Base-by-base conservation (phyloP, 2,888 invertebrate species). In the Sarcophaga subvicina region DNA sequence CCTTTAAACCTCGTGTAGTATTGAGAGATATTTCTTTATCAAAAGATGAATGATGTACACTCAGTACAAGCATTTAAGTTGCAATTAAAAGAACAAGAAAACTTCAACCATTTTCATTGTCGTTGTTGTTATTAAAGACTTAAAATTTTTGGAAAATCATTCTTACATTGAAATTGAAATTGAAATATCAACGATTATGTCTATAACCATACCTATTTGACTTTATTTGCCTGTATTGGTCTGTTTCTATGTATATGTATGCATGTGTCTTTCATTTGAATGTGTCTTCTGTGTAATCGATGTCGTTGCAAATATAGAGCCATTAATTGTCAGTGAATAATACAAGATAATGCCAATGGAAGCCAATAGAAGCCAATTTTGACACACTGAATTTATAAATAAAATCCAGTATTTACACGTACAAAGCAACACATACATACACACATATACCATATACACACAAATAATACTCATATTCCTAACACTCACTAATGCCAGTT, bases 291-390 rank as follows among this genome's bases (percentile, higher is more conserved):
- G 73, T 70, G 62, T 70, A 79, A 17, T 25, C 66, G 60, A 72
- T 80, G 66, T 47, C 37, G 47, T 71, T 66, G 70, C 63, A 71
- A 80, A 80, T 81, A 66, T 59, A 47, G 72, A 76, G 54, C 66
- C 84, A 82, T 81, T 87, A 84, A 84, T 84, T 84, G 84, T 87
- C 79, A 81, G 63, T 71, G 76, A 76, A 84, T 87, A 76, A 82
- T 84, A 64, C 79, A 2, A 72, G 84, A 84, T 87, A 87, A 82
- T 76, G 79, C 81, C 81, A 84, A 84, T 87, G 63, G 81, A 87
- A 87, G 84, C 81, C 81, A 84, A 84, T 87, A 59, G 81, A 87
- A 87, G 84, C 84, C 87, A 84, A 87, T 84, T 84, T 84, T 87
- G 84, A 84, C 81, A 87, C 78, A 45, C 60, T 77, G 84, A 72